Base-by-base conservation (phyloP, 1,140 invertebrate genomes). In the Cepaea nemoralis region DNA sequence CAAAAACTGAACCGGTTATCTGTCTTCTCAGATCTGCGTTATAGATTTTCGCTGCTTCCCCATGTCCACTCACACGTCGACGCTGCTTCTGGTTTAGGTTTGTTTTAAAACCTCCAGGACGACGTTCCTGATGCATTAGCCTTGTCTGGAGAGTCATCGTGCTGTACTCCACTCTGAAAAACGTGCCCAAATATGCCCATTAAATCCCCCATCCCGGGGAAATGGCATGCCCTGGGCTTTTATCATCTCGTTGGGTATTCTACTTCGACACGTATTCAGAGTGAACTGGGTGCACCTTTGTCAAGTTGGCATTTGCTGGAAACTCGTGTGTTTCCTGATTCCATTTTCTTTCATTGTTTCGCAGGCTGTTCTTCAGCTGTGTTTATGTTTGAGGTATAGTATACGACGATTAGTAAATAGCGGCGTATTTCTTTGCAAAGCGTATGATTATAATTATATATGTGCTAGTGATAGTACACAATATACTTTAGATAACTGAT, bases 111-210 rank as follows among this genome's bases (percentile, higher is more conserved):
- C 50, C 50, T 3, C n/a, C 50, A 14, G 50, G 50, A 14, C 50
- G 50, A 55, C 50, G 50, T 55, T 24, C n/a, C 50, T 2, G 6
- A 14, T 55, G 50, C 50, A 55, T 55, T 55, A 55, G 50, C 50
- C 50, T 55, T 55, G 50, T 55, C 50, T 55, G 3, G 22, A 55
- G 50, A 55, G n/a, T 24, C 50, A 55, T 55, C 50, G n/a, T 22
- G 50, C 16, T 55, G 16, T 55, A 55, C 50, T 55, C 50, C 50
- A 55, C 50, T 14, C 22, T 19, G 50, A 55, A 55, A 55, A 55
- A 55, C 50, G 50, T 55, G 50, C 50, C 50, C 50, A 55, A 55
- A 55, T 55, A 55, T 55, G 50, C 50, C 50, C 50, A 55, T 55
- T 55, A 55, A 55, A 55, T 55, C 50, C 50, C 22, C 22, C 42